Evolutionary conservation across 1,140 invertebrate genomes (phyloP).

Genomic region (Drosophila littoralis): DNA sequence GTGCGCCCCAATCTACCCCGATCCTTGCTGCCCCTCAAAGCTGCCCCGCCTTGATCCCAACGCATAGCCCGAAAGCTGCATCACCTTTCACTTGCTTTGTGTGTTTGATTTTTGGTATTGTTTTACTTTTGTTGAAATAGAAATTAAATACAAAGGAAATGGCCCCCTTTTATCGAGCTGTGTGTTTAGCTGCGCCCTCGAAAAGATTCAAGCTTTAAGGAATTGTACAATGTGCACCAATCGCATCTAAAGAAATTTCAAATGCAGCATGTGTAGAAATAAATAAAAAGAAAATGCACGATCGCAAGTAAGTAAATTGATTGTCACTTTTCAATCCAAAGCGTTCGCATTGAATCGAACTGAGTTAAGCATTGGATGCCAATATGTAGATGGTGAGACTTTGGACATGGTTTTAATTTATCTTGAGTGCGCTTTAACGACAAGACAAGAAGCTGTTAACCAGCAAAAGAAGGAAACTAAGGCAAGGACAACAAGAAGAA

Average conservation of each 20-base stretch:
- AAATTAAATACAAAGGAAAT: slow-evolving; percentile 67
- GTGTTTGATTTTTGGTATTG: slow-evolving; percentile 82
- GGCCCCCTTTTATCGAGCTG: slow-evolving; percentile 20
- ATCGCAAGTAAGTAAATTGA: no score
- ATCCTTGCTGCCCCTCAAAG: no score
- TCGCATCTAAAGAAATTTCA: no score
- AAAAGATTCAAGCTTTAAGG: slow-evolving; percentile 19
- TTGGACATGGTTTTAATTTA: neutral
- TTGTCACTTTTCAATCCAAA: no score
- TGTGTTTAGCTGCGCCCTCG: slow-evolving; percentile 9
- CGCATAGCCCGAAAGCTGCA: slow-evolving; percentile 41
- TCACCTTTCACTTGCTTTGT: slow-evolving; percentile 77
- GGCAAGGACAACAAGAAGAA: slow-evolving; percentile 11
- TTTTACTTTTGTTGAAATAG: slow-evolving; percentile 77
- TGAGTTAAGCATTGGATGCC: neutral
- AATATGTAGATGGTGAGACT: neutral
- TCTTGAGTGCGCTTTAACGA: slow-evolving; percentile 2
- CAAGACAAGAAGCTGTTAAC: slow-evolving; percentile 24
- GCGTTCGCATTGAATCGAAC: slow-evolving; percentile 6
- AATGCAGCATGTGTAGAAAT: no score
- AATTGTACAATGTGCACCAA: slow-evolving; percentile 10
- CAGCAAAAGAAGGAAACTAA: slow-evolving; percentile 10
- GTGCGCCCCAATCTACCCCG: slow-evolving; percentile 31
- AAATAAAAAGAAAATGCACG: no score
- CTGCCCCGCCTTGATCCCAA: slow-evolving; percentile 5